Evolutionary conservation across 2,113 vertebrate genomes (phyloP).

Genomic region (Paradoxurus hermaphroditus): DNA sequence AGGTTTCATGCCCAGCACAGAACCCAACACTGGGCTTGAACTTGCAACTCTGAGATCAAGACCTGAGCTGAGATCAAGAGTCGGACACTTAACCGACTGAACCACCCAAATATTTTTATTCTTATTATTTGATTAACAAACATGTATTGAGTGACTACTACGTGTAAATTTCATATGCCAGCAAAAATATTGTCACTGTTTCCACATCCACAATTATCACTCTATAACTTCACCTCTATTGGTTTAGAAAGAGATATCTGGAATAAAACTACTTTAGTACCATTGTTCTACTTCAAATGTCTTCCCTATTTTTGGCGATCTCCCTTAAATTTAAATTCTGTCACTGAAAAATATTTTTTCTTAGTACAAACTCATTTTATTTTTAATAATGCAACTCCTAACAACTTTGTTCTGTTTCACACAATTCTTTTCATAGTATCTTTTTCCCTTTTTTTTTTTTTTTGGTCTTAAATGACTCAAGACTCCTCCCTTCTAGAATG

Average conservation of each 20-base stretch:
- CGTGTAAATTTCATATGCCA: not conserved
- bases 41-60: too few species aligned
- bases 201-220: not conserved
- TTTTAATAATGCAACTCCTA: not conserved
- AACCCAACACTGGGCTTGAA: too few species aligned
- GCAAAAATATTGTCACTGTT: not conserved
- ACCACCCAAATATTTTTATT: not conserved
- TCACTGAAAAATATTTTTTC: not conserved
- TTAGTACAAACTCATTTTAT: not conserved
- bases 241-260: not conserved
- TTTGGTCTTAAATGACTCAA: not conserved
- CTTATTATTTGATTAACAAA: not conserved
- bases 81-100: too few species aligned
- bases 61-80: too few species aligned
- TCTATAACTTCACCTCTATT: not conserved
- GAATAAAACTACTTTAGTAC: not conserved
- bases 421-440: not conserved
- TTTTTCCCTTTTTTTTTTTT: not conserved
- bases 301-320: not conserved
- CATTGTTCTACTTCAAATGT: not conserved
- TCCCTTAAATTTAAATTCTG: not conserved
- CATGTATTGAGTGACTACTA: not conserved
- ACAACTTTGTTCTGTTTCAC: not conserved
- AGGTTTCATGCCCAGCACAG: too few species aligned
- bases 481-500: not conserved